Percentiles rank a stretch among this genome's conserved stretches.
phyloP scores from a whole-genome alignment of 1,140 invertebrate species.

The Thalassaphorura encarpata region DNA sequence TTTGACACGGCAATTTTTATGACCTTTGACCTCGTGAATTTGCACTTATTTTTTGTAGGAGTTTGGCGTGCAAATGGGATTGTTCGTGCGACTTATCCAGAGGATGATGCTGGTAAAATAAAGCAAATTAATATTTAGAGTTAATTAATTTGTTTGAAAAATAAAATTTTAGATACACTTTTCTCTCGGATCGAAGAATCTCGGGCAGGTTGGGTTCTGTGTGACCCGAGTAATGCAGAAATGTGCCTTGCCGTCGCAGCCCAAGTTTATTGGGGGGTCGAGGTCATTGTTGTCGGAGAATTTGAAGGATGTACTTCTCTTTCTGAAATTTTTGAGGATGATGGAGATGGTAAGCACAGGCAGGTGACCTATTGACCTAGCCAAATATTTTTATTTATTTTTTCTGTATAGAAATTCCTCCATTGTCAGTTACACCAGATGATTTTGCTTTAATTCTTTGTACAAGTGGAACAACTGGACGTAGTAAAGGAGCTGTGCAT shows the following conservation, averaged over 20 bases:
- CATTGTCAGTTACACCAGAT: not conserved
- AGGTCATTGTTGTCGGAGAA: slow-evolving; percentile 18
- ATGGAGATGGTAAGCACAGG: slow-evolving; percentile 5
- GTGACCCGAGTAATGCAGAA: slow-evolving; percentile 12
- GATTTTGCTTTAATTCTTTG: slow-evolving; percentile 20
- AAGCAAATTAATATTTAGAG: not conserved
- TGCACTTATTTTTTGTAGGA: slow-evolving; percentile 16
- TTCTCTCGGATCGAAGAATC: slow-evolving; percentile 10
- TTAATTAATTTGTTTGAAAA: not conserved
- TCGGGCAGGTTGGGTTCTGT: slow-evolving; percentile 21
- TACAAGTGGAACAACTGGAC: slow-evolving; percentile 26
- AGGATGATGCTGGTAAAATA: slow-evolving; percentile 19
- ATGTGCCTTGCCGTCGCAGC: slow-evolving; percentile 18
- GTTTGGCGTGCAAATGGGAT: slow-evolving; percentile 30
- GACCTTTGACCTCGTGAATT: slow-evolving; percentile 13
- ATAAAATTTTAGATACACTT: slow-evolving; percentile 14
- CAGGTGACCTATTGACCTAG: no score
- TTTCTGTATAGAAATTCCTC: not conserved
- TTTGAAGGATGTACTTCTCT: slow-evolving; percentile 13
- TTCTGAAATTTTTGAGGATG: slow-evolving; percentile 16
- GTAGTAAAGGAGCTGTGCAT: slow-evolving; percentile 23
- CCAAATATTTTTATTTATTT: slow-evolving; percentile 1
- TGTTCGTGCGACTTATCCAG: slow-evolving; percentile 24
- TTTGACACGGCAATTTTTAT: slow-evolving; percentile 23
- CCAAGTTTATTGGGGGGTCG: slow-evolving; percentile 23